These are phyloP conservation scores for Hermodice carunculata DNA, from an alignment of 2,888 invertebrate genomes.

Conservation along the genomic window DNA sequence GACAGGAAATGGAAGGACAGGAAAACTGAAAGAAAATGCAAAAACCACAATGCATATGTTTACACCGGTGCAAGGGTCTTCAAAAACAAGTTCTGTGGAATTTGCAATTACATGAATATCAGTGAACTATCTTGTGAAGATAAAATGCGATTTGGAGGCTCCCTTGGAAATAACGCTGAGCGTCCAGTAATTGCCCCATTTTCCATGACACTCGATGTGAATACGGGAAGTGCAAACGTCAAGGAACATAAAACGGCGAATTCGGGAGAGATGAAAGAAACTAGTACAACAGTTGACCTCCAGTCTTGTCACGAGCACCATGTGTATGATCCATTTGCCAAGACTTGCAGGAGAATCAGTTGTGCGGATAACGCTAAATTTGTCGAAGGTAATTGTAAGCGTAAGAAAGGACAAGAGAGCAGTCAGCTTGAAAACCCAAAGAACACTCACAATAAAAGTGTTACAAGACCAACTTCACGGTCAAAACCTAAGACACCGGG, in stretches of 20 bases:
- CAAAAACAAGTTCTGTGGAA: constrained; percentile 22
- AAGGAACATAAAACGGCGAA: constrained; percentile 4
- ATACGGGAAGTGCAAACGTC: constrained; percentile 78
- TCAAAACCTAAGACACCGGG: background rate
- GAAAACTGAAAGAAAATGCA: constrained; percentile 12
- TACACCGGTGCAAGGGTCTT: constrained; percentile 18
- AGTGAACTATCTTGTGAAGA: constrained; percentile 18
- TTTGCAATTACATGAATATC: constrained; percentile 16
- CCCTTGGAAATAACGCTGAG: constrained; percentile 11
- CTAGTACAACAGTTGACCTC: constrained; percentile 2
- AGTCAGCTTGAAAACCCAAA: too few relatives aligned
- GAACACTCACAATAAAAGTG: background rate
- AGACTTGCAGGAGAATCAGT: constrained; percentile 28
- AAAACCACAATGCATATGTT: constrained; percentile 15
- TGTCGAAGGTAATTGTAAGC: too few relatives aligned
- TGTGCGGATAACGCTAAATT: too few relatives aligned
- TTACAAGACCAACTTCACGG: background rate
- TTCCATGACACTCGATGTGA: constrained; percentile 80
- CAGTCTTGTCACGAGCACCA: constrained; percentile 21
- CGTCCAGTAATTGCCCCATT: constrained; percentile 6
- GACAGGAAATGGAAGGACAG: background rate
- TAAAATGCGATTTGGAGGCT: constrained; percentile 1
- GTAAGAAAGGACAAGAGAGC: too few relatives aligned
- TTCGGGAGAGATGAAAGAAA: constrained; percentile 1
- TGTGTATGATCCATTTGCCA: constrained; percentile 41